These are phyloP conservation scores for Drosophila cracens DNA, from an alignment of 2,888 invertebrate species.

Conservation along the genomic window DNA sequence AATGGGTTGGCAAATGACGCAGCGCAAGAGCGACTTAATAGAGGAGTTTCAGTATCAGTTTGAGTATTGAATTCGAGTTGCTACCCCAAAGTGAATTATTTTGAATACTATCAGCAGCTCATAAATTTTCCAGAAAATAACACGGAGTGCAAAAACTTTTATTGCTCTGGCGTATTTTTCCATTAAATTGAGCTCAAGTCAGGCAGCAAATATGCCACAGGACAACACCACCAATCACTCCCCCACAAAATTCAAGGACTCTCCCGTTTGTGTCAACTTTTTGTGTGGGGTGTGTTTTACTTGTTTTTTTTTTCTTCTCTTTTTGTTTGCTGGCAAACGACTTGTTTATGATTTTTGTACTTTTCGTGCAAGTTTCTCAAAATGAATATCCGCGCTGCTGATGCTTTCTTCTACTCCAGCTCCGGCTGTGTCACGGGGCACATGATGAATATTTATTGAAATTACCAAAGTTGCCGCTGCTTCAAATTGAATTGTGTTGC, in stretches of 20 bases:
- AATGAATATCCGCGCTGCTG: constrained; percentile 60
- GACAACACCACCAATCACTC: constrained; percentile 13
- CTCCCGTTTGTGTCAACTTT: constrained; percentile 67
- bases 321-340: constrained; percentile 36
- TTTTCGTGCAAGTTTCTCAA: constrained; percentile 60
- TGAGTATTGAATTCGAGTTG: background rate
- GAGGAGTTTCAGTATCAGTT: constrained; percentile 17
- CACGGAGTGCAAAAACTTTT: constrained; percentile 62
- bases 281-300: constrained; percentile 35
- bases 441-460: constrained; percentile 84
- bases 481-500: constrained; percentile 82
- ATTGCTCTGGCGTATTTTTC: constrained; percentile 80
- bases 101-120: constrained; percentile 75
- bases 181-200: constrained; percentile 84
- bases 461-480: constrained; percentile 78
- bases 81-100: constrained; percentile 62
- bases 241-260: constrained; percentile 27
- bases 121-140: constrained; percentile 66
- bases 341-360: constrained; percentile 76
- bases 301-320: background rate
- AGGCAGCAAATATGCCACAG: constrained; percentile 81
- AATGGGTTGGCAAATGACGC: constrained; percentile 49
- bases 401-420: constrained; percentile 23
- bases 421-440: constrained; percentile 52
- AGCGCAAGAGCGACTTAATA: background rate